Base-by-base conservation (phyloP, 1,140 invertebrate genomes). In the Drosophila aff. region DNA sequence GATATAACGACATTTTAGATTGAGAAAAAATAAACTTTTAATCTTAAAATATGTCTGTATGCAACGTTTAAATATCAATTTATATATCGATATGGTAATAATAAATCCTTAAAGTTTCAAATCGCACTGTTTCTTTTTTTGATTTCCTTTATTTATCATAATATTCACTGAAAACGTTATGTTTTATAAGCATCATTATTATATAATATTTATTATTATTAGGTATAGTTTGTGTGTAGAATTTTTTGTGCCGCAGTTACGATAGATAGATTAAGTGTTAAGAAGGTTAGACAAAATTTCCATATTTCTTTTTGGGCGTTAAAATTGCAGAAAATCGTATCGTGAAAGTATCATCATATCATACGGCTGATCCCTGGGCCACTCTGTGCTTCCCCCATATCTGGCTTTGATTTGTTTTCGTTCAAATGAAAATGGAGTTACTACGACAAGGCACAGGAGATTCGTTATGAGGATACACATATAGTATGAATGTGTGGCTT, bases 241-340 rank as follows among this genome's bases (percentile, higher is more conserved):
- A 52, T 80, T 79, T 15, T 36, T 66, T 57, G 77, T 79, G 76
- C 68, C 58, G 76, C 46, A 62, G 57, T 74, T 58, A 60, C 46
- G 16, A 52, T 64, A 58, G 26, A 74, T 43, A 73, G 40, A 63
- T 74, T 62, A 73, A 74, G 33, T n/a, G 26, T 40, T 46, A 15
- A 7, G 7, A n/a, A 52, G 52, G 33, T 53, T 53, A 21, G 47
- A 47, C 7, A 38, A 69, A 53, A 21, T 46, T 21, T 72, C 16
- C 49, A 59, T 41, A 71, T 72, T 52, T 72, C 68, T 55, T 63
- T 53, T 79, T 78, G 71, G 58, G 81, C 91, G 84, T 91, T 92
- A 92, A 92, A 76, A 90, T 91, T 92, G 79, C 87, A 92, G 91
- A 92, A 92, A 92, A 91, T 92, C 91, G 78, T 91, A 92, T 92